phyloP scores from a whole-genome alignment of 2,113 vertebrate species.

The Colinus virginianus region DNA sequence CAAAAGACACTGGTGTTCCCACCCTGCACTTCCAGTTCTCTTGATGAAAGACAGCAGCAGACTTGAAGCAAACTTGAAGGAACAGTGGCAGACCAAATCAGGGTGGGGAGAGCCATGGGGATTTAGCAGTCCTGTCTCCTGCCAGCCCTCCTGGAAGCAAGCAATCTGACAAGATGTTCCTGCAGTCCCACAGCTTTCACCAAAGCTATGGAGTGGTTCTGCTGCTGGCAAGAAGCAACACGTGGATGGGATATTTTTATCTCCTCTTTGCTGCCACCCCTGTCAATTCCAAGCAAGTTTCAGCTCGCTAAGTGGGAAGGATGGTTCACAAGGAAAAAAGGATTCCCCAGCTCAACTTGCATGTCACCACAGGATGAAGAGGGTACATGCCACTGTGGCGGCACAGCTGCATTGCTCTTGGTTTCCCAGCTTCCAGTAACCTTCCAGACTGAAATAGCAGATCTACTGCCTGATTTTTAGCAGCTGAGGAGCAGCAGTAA shows the following conservation, averaged over 20 bases:
- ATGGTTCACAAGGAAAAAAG: conserved; percentile 8
- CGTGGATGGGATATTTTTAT: not conserved
- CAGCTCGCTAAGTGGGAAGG: conserved; percentile 4
- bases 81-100: not conserved
- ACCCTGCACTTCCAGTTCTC: not conserved
- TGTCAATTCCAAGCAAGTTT: conserved; percentile 48
- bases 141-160: not conserved
- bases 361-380: not conserved
- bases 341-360: not conserved
- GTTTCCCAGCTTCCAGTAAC: conserved; percentile 52
- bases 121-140: not conserved
- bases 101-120: not conserved
- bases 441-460: conserved; percentile 36
- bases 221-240: not conserved
- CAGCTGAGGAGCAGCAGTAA: conserved; percentile 49
- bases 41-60: accelerated
- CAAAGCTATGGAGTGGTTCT: not conserved
- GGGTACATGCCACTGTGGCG: not conserved
- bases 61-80: not conserved
- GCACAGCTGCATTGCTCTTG: not conserved
- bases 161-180: not conserved
- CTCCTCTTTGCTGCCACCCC: conserved; percentile 7
- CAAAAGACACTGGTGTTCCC: not conserved
- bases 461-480: conserved; percentile 33
- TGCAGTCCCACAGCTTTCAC: not conserved